These are phyloP conservation scores for Alexandromys oeconomus DNA, from an alignment of 2,797 vertebrate species.

Conservation along the genomic window DNA sequence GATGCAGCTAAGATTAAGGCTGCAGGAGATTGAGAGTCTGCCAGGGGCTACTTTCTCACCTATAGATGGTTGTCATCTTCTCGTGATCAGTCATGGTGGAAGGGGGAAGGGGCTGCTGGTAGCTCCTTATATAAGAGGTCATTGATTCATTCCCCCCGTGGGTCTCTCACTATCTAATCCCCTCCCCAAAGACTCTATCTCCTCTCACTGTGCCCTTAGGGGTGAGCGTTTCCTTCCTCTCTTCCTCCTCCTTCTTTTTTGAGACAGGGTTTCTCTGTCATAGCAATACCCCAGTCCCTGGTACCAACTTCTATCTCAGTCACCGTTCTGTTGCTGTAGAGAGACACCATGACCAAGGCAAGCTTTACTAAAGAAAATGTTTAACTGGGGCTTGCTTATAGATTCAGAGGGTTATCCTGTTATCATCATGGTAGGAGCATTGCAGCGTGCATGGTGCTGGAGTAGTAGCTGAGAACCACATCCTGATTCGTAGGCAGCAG, in stretches of 20 bases:
- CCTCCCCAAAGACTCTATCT: neutral
- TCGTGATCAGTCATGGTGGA: neutral
- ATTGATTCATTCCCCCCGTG: neutral
- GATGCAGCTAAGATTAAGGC: neutral
- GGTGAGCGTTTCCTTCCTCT: neutral
- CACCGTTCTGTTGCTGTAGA: no score
- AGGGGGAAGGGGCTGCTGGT: neutral
- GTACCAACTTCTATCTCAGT: neutral
- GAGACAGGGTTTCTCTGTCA: neutral
- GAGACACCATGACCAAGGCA: neutral
- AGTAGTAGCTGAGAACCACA: no score
- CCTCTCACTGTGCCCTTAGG: neutral
- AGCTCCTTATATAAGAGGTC: neutral
- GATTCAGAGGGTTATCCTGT: neutral
- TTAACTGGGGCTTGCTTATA: neutral
- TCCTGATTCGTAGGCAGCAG: neutral
- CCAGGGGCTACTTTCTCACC: neutral
- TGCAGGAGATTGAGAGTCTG: neutral
- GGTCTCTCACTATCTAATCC: neutral
- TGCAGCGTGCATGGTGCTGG: neutral
- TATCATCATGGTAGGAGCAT: neutral
- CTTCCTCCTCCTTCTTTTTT: neutral
- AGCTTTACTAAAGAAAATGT: neutral
- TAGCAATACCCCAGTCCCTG: neutral
- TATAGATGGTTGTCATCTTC: neutral